phyloP scores from a whole-genome alignment of 2,888 invertebrate species.

The Trichopria drosophilae region DNA sequence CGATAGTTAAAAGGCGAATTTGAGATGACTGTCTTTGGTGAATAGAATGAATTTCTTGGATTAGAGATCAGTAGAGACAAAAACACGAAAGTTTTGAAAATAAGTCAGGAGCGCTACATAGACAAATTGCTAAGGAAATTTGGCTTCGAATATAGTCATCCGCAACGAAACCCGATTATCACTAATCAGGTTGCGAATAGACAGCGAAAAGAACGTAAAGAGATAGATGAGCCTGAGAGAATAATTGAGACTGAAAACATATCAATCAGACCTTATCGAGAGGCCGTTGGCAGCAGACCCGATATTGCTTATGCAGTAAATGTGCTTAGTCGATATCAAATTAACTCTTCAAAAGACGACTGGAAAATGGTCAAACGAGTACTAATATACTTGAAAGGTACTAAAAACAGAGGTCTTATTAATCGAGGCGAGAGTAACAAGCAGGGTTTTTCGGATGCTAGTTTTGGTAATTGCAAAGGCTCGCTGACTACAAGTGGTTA shows the following conservation, averaged over 20 bases:
- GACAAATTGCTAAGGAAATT: too few species aligned
- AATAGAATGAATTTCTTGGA: conserved; percentile 28
- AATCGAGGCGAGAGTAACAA: conserved; percentile 1
- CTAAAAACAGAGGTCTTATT: background rate
- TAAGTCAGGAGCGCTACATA: too few species aligned
- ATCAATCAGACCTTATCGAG: conserved; percentile 9
- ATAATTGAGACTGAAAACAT: too few species aligned
- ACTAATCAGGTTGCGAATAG: too few species aligned
- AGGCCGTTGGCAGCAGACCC: conserved; percentile 12
- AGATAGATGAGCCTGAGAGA: too few species aligned
- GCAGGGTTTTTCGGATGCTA: too few species aligned
- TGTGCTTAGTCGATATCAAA: conserved; percentile 20
- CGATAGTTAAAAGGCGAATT: conserved; percentile 22
- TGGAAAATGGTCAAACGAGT: too few species aligned
- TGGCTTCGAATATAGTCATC: too few species aligned
- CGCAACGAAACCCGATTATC: too few species aligned
- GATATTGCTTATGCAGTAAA: conserved; percentile 18
- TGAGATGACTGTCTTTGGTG: conserved; percentile 28
- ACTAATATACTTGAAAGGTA: conserved; percentile 20
- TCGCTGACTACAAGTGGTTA: conserved; percentile 5
- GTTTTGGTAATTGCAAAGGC: background rate
- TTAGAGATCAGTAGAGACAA: conserved; percentile 21
- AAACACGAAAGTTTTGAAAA: too few species aligned
- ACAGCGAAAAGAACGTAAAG: too few species aligned
- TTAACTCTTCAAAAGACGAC: too few species aligned